phyloP scores from a whole-genome alignment of 2,113 vertebrate genomes.

The Pycnonotus jocosus region DNA sequence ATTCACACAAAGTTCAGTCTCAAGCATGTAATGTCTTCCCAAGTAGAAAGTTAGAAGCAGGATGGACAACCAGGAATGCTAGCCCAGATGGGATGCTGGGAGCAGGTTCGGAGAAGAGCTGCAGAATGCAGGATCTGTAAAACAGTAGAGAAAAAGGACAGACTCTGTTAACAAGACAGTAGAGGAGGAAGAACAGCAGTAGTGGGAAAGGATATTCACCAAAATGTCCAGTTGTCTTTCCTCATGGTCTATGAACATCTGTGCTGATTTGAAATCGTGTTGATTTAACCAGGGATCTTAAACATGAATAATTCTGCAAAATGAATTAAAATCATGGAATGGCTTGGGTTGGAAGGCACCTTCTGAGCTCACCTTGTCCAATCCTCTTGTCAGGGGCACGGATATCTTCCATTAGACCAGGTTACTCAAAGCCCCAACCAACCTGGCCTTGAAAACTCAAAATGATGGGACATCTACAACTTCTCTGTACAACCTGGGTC shows the following conservation, averaged over 20 bases:
- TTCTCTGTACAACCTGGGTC: not conserved
- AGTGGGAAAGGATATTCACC: not conserved
- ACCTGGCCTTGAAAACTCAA: not conserved
- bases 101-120: not conserved
- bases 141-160: not conserved
- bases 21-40: not conserved
- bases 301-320: not conserved
- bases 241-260: not conserved
- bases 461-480: not conserved
- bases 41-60: not conserved
- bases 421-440: not conserved
- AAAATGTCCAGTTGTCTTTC: not conserved
- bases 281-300: not conserved
- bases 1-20: not conserved
- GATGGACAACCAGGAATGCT: not conserved
- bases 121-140: not conserved
- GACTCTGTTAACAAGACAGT: not conserved
- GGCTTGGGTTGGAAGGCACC: not conserved
- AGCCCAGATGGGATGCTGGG: not conserved
- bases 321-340: not conserved
- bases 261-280: not conserved
- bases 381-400: not conserved
- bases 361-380: not conserved
- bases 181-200: not conserved
- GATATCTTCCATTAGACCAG: not conserved